phyloP scores from a whole-genome alignment of 2,888 invertebrate species.

The Melolontha melolontha region DNA sequence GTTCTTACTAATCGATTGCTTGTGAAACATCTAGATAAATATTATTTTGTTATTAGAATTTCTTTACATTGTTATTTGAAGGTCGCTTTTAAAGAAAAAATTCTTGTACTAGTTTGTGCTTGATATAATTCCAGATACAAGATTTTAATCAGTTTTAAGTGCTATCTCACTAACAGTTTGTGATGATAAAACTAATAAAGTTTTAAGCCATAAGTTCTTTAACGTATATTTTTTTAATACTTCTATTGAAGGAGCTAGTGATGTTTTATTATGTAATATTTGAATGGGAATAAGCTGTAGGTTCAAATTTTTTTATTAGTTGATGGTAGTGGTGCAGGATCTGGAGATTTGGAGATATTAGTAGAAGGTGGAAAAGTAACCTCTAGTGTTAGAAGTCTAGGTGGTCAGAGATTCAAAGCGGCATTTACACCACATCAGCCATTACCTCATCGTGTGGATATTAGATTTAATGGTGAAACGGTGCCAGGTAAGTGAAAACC shows the following conservation, averaged over 20 bases:
- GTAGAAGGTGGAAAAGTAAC: conserved; percentile 96
- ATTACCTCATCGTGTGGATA: conserved; percentile 88
- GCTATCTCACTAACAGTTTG: background rate
- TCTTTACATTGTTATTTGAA: no score
- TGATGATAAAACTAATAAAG: no score
- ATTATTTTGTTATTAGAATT: no score
- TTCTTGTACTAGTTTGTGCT: no score
- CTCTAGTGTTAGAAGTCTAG: conserved; percentile 91
- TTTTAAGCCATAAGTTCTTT: no score
- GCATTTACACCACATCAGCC: conserved; percentile 93
- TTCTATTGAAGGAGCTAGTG: background rate
- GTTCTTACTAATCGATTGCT: no score
- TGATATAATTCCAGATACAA: no score
- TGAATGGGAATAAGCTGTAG: no score
- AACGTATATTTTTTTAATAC: no score
- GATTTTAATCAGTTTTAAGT: background rate
- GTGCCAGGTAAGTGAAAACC: conserved; percentile 81
- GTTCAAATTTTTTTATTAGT: conserved; percentile 68
- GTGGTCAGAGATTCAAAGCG: conserved; percentile 89
- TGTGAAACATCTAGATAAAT: no score
- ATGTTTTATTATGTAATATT: background rate
- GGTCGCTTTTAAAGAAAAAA: no score
- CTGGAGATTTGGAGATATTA: conserved; percentile 94
- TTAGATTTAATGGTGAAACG: conserved; percentile 93
- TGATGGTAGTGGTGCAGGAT: conserved; percentile 95